Evolutionary conservation across 1,140 invertebrate species (phyloP), one percentile per base, ranked within the genome.

Genomic region (Drosophila grimshawi): DNA sequence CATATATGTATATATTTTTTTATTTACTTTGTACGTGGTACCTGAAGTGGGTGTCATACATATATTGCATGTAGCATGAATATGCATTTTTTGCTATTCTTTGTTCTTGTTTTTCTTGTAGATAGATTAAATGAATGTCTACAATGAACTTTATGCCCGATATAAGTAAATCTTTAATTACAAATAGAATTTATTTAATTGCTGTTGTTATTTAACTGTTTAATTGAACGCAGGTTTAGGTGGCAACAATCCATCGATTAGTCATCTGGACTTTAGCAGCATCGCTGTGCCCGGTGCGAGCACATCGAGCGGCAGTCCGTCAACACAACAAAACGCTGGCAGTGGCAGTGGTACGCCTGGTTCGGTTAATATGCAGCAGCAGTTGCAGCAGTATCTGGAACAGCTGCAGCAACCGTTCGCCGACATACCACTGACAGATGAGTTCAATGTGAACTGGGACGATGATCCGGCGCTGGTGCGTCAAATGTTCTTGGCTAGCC

Each of bases 401-500:
- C 2, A 90, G 93, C 60, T 67, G 78, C 56, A 76, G 53, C 78
- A 57, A 63, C 48, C 72, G 69, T 49, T 70, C 41, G 56, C 64
- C 27, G 86, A 92, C 29, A 74, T 92, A 60, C 89, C 92, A 8
- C 72, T 78, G 57, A 71, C 92, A 62, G 93, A 82, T 57, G 90
- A 92, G 5, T 90, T 91, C 39, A 92, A 92, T 73, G 91, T 92
- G 2, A 92, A 92, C 39, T 91, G 88, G 4, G 95, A 96, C 80
- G 96, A 98, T 92, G 97, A 99, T 93, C 98, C 98, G 19, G 95
- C 95, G n/a, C 94, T 96, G 73, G 96, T 99, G 48, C 93, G 96
- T 74, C 96, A 98, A 78, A 97, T 98, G 95, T 96, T 99, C 69
- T 92, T 98, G 29, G 95, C 96, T n/a, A 97, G 98, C 93, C 98